Evolutionary conservation across 1,140 invertebrate genomes (phyloP).

Genomic region (Acyrthosiphon pisum): DNA sequence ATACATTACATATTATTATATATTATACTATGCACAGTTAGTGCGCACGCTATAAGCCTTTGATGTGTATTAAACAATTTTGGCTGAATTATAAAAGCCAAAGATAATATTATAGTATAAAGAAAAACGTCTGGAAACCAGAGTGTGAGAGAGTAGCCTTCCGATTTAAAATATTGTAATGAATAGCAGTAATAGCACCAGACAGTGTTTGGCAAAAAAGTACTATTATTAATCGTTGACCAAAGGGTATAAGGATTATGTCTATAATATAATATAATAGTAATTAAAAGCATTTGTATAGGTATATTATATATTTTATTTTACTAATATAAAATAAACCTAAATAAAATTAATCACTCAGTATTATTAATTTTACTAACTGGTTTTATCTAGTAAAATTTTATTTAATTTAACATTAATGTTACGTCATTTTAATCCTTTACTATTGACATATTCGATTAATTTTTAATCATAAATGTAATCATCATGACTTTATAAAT

Average conservation of each 20-base stretch:
- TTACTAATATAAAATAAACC: not conserved
- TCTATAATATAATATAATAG: not conserved
- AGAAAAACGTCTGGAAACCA: not conserved
- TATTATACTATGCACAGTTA: not conserved
- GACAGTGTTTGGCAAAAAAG: too few species aligned
- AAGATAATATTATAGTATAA: not conserved
- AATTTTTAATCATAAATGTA: not conserved
- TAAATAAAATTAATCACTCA: not conserved
- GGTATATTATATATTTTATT: too few species aligned
- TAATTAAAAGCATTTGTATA: too few species aligned
- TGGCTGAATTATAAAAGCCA: not conserved
- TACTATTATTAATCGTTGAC: not conserved
- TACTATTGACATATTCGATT: not conserved
- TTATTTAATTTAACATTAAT: too few species aligned
- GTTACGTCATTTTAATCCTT: not conserved
- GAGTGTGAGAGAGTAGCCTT: too few species aligned
- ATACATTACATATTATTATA: not conserved
- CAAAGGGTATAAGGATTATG: not conserved
- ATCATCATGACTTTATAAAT: not conserved
- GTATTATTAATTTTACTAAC: not conserved
- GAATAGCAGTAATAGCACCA: not conserved
- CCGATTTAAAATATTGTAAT: not conserved
- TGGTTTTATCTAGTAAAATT: too few species aligned
- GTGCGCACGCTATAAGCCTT: not conserved
- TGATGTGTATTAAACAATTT: constrained; percentile 35